These are phyloP conservation scores for Melitaea cinxia DNA, from an alignment of 1,140 invertebrate genomes.

Conservation along the genomic window DNA sequence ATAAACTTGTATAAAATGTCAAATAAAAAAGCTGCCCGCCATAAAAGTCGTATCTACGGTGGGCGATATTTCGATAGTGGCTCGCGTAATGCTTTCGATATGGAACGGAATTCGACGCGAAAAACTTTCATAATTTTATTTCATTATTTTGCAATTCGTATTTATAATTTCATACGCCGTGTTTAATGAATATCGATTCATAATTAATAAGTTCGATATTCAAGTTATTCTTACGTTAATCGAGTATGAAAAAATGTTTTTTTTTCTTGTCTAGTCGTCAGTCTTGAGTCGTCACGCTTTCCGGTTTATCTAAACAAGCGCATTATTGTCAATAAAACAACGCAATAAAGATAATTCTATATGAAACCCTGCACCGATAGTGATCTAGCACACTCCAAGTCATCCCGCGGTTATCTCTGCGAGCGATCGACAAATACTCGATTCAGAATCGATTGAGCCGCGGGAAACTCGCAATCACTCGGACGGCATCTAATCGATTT, in stretches of 20 bases:
- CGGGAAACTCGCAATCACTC: conserved; percentile 42
- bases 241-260: neutral
- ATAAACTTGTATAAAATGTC: conserved; percentile 82
- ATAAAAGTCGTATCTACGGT: conserved; percentile 68
- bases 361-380: conserved; percentile 28
- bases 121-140: conserved; percentile 25
- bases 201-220: conserved; percentile 4
- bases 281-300: neutral
- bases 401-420: conserved; percentile 33
- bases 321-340: conserved; percentile 27
- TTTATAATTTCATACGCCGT: conserved; percentile 5
- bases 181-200: conserved; percentile 11
- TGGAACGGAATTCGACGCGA: conserved; percentile 38
- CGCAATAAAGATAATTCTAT: conserved; percentile 30
- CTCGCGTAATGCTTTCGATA: conserved; percentile 38
- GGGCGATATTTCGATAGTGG: conserved; percentile 61
- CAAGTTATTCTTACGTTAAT: neutral
- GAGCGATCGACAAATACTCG: conserved; percentile 46
- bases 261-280: neutral
- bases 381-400: conserved; percentile 37
- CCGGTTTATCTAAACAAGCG: conserved; percentile 13
- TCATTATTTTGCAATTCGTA: neutral
- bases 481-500: conserved; percentile 45
- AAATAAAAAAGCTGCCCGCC: conserved; percentile 77
- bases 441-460: conserved; percentile 42